Evolutionary conservation across 1,140 invertebrate genomes (phyloP).

Genomic region (Chironomus striatipennis): DNA sequence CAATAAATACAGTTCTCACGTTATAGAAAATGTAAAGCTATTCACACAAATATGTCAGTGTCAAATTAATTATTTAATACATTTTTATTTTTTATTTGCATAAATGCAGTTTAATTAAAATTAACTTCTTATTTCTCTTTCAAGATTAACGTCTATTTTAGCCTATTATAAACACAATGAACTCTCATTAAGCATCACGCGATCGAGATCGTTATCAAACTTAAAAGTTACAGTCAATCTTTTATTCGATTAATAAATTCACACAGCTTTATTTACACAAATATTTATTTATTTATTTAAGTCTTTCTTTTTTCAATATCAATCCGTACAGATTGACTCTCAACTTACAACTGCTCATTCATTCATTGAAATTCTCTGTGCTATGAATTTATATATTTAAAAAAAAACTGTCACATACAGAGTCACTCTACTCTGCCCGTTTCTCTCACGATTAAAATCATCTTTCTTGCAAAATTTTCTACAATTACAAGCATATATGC

Average conservation of each 20-base stretch:
- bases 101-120: not conserved
- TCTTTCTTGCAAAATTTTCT: no score
- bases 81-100: not conserved
- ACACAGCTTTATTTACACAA: no score
- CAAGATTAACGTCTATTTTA: not conserved
- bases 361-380: slow-evolving; percentile 5
- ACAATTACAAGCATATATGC: no score
- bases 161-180: not conserved
- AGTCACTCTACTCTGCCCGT: not conserved
- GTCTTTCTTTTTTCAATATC: not conserved
- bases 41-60: not conserved
- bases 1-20: no score
- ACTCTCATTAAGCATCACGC: not conserved
- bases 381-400: not conserved
- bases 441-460: not conserved
- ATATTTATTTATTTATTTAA: not conserved
- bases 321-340: not conserved
- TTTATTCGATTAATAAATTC: not conserved
- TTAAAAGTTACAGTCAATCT: not conserved
- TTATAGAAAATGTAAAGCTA: no score
- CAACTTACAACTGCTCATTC: slow-evolving; percentile 7
- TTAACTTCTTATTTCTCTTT: not conserved
- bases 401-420: not conserved
- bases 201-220: not conserved
- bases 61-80: slow-evolving; percentile 7